A percentile compares a stretch with the other conserved stretches of the same genome.
These are phyloP conservation scores for Cydia splendana DNA, from an alignment of 1,140 invertebrate genomes.

Conservation along the genomic window DNA sequence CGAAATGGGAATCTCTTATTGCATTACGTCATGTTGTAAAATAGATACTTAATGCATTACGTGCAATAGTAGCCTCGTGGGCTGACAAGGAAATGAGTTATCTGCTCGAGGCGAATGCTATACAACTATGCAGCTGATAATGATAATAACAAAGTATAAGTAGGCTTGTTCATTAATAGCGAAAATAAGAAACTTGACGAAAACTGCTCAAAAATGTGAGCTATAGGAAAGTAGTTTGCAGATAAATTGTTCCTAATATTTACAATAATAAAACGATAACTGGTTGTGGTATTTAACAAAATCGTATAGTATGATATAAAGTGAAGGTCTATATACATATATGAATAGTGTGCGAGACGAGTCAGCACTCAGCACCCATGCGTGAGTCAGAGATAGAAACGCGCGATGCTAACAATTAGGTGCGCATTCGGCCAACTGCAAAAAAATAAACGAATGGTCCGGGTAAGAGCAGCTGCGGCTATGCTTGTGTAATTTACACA, in stretches of 20 bases:
- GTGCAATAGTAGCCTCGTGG: neutral
- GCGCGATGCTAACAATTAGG: neutral
- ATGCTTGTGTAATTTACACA: neutral
- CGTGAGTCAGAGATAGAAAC: constrained; percentile 8
- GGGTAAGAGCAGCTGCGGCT: neutral
- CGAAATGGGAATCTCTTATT: neutral
- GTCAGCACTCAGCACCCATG: neutral
- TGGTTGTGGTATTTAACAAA: neutral
- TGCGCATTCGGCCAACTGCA: neutral
- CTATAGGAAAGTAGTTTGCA: neutral
- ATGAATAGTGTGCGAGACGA: neutral
- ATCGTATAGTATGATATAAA: neutral
- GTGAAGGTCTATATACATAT: neutral
- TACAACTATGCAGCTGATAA: neutral
- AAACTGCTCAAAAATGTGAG: neutral
- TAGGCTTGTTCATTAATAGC: neutral
- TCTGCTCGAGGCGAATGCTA: neutral
- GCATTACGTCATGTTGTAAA: constrained; percentile 1
- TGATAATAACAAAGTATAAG: neutral
- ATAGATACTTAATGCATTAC: neutral
- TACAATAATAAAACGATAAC: neutral
- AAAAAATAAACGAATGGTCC: neutral
- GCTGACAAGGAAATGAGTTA: constrained; percentile 29
- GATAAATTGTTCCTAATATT: neutral
- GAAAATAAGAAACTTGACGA: neutral